A percentile compares a stretch with the other conserved stretches of the same genome.
Conservation (phyloP, 35 echinoderm and acorn worm genomes). For the Eucidaris tribuloides region DNA sequence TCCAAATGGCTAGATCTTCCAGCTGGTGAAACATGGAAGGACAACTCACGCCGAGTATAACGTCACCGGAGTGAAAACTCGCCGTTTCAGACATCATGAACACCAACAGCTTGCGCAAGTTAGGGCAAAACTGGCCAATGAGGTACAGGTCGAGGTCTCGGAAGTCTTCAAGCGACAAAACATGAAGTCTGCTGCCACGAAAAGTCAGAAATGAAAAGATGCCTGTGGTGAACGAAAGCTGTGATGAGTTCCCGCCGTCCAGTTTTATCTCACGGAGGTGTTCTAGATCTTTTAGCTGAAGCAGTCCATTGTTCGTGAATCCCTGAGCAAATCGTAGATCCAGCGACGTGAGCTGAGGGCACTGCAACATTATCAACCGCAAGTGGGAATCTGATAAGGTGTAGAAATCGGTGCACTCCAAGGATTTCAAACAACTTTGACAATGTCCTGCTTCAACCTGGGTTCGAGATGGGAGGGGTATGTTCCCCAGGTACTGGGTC, state of each 20-base stretch:
- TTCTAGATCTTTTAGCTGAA: neutral
- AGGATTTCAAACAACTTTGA: neutral
- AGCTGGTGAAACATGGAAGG: neutral
- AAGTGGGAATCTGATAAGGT: neutral
- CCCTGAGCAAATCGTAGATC: conserved; percentile 10
- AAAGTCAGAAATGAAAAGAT: neutral
- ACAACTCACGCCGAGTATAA: too few species aligned
- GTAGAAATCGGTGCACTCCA: conserved; percentile 1
- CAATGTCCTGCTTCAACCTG: neutral
- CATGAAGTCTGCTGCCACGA: neutral
- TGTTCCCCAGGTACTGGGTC: conserved; percentile 17
- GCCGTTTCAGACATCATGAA: neutral
- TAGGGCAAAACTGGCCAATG: neutral
- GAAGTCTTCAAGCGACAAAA: conserved; percentile 1
- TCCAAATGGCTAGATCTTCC: conserved; percentile 3
- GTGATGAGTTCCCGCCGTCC: neutral
- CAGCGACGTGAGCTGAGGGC: neutral
- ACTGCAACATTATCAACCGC: neutral
- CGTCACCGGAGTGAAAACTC: neutral
- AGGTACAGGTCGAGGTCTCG: neutral
- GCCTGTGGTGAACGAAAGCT: neutral
- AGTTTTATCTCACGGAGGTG: conserved; percentile 7
- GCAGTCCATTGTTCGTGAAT: neutral
- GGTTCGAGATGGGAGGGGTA: neutral
- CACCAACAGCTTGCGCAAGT: neutral